A percentile compares a stretch with the other conserved stretches of the same genome.
These are phyloP conservation scores for Pteruthius melanotis DNA, from an alignment of 2,113 vertebrate genomes.

Conservation along the genomic window DNA sequence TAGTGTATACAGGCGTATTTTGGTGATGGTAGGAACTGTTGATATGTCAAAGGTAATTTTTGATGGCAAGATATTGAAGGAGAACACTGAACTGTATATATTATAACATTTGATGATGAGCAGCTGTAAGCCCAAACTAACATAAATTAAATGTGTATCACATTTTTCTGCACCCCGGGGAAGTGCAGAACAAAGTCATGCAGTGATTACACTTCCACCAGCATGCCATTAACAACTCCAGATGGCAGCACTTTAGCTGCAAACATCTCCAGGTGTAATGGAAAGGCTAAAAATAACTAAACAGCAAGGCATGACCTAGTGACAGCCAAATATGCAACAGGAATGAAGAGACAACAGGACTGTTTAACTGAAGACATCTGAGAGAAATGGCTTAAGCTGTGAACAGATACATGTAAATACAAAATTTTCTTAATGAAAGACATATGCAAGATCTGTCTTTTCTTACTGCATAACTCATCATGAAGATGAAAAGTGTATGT, in stretches of 20 bases:
- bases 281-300: constrained; percentile 56
- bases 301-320: constrained; percentile 40
- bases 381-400: not conserved
- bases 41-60: constrained; percentile 38
- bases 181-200: constrained; percentile 50
- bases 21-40: constrained; percentile 26
- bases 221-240: constrained; percentile 67
- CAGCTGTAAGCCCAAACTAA: constrained; percentile 60
- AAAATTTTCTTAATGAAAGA: not conserved
- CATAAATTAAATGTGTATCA: constrained; percentile 62
- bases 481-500: not conserved
- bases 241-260: constrained; percentile 61
- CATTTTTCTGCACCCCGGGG: constrained; percentile 45
- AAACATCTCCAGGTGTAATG: constrained; percentile 60
- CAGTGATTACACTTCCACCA: constrained; percentile 59
- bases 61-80: constrained; percentile 18
- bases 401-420: not conserved
- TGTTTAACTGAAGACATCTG: not conserved
- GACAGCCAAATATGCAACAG: constrained; percentile 40
- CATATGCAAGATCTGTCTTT: not conserved
- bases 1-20: constrained; percentile 31
- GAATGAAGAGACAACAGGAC: not conserved
- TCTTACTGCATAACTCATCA: not conserved
- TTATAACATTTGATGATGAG: constrained; percentile 53
- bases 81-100: constrained; percentile 46